phyloP scores from a whole-genome alignment of 30 jellyfish, hydroid and myxozoan genomes.

The Cassiopea xamachana region DNA sequence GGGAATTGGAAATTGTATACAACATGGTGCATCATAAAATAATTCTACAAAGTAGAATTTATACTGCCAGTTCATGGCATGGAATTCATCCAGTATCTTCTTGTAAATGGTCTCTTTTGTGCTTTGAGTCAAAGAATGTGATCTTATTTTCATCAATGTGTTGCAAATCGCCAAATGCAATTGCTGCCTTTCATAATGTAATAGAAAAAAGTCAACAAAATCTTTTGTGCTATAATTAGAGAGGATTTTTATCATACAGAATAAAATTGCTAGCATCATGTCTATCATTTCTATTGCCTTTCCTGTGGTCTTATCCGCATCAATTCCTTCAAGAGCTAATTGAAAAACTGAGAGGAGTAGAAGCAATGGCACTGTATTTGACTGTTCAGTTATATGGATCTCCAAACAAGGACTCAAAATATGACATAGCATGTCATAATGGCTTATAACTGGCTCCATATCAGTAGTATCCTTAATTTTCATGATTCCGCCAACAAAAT shows the following conservation, averaged over 20 bases:
- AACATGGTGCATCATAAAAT: neutral
- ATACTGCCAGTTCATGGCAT: neutral
- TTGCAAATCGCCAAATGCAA: neutral
- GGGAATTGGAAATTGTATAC: neutral
- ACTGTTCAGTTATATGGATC: neutral
- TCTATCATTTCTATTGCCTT: neutral
- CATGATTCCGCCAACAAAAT: neutral
- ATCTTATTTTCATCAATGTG: neutral
- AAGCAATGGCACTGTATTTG: neutral
- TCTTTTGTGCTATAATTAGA: neutral
- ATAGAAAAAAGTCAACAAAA: neutral
- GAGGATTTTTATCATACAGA: neutral
- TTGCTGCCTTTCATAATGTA: neutral
- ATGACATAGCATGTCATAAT: neutral
- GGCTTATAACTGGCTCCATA: neutral
- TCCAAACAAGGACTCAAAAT: slow-evolving; percentile 6
- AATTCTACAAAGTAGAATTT: slow-evolving; percentile 4
- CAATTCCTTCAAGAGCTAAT: neutral
- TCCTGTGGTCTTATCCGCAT: neutral
- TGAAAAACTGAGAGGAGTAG: neutral
- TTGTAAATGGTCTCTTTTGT: neutral
- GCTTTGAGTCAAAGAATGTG: neutral
- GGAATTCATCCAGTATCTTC: neutral
- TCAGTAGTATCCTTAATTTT: neutral
- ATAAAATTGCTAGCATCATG: neutral